Evolutionary conservation across 2,888 invertebrate genomes (phyloP), one percentile per base, ranked within the genome.

Genomic region (Stenichneumon culpator): DNA sequence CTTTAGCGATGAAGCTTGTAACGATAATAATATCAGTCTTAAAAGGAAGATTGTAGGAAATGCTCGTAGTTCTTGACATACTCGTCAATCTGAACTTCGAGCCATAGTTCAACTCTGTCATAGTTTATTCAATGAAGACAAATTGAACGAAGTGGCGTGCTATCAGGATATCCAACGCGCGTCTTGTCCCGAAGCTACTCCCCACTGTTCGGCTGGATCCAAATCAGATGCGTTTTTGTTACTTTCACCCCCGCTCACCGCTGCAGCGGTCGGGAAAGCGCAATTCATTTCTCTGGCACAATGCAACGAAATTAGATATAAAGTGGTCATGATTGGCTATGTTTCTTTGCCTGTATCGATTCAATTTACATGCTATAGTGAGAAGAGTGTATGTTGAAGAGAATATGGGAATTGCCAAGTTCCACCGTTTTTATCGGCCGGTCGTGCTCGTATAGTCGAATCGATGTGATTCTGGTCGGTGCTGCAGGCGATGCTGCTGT

Each of bases 361-460:
- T 60, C 36, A 60, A 50, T 69, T 22, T 44, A 28, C 7, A 47
- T 57, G 39, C 28, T 60, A 74, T 7, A 57, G 16, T 11, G 50
- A 9, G 19, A 19, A 19, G 32, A 60, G 63, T 65, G 70, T 79
- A 57, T 69, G 79, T 79, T 75, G 73, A 82, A 75, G 69, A 70
- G 63, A 75, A 83, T 39, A 39, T 67, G 74, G 28, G 74, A 72
- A 82, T 82, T 79, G 85, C 85, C 60, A 79, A 69, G 75, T 85
- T 85, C 82, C 85, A 79, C 70, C 50, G 44, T 75, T 85, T 85
- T 85, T 82, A 85, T 85, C 82, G 32, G 72, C 39, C 39, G 67
- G 11, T 32, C 70, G 79, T 74, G 32, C 69, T 47, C 65, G 65
- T 44, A 67, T 25, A 65, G 16, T 25, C 69, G 47, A 79, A 85